A percentile compares a stretch with the other conserved stretches of the same genome.
phyloP scores from a whole-genome alignment of 2,797 vertebrate genomes.

The Columba guinea region DNA sequence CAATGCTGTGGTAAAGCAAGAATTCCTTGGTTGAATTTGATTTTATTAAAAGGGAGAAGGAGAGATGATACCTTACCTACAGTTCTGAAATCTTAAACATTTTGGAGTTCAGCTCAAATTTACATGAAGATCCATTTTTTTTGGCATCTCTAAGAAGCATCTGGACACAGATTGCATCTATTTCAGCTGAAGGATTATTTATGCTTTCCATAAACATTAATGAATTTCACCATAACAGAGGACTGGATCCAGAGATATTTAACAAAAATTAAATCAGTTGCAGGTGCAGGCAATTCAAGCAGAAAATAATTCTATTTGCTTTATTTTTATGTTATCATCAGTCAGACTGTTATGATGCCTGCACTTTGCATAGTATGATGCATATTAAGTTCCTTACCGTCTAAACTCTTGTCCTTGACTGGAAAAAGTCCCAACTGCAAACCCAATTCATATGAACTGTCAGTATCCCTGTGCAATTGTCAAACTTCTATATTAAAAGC shows the following conservation, averaged over 20 bases:
- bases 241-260: background rate
- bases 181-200: background rate
- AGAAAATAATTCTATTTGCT: background rate
- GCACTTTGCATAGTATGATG: background rate
- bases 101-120: background rate
- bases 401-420: background rate
- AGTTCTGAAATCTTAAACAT: background rate
- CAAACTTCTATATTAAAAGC: background rate
- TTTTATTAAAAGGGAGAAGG: background rate
- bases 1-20: background rate
- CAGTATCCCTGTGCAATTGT: background rate
- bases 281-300: background rate
- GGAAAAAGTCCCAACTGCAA: background rate
- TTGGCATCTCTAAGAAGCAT: background rate
- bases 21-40: background rate
- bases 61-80: background rate
- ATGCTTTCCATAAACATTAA: background rate
- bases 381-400: background rate
- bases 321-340: background rate
- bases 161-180: background rate
- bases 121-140: background rate
- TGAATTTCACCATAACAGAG: background rate
- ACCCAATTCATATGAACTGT: background rate
- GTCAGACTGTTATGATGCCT: background rate
- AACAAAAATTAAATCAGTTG: background rate